phyloP scores from a whole-genome alignment of 2,888 invertebrate species.

The Cosmia trapezina region DNA sequence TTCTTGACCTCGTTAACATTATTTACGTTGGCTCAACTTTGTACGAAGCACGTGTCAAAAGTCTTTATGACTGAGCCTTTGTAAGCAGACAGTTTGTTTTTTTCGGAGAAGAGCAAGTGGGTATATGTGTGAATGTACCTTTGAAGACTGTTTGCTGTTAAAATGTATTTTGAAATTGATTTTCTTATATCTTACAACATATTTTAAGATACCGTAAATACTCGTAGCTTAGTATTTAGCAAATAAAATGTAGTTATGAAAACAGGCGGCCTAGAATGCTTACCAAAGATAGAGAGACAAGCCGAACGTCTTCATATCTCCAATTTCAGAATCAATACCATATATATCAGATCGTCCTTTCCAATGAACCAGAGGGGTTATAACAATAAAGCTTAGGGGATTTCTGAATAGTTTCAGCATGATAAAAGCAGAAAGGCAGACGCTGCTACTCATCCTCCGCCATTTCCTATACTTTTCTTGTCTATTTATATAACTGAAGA shows the following conservation, averaged over 20 bases:
- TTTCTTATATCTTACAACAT: not conserved
- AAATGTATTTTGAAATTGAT: constrained; percentile 40
- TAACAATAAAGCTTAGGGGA: not conserved
- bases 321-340: no score
- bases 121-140: constrained; percentile 29
- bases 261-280: not conserved
- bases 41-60: constrained; percentile 73
- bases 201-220: not conserved
- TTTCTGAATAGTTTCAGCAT: not conserved
- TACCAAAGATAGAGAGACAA: not conserved
- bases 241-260: not conserved
- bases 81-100: constrained; percentile 62
- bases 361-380: not conserved
- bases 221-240: no score
- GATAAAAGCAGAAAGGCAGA: not conserved
- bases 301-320: not conserved
- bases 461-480: not conserved
- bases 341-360: not conserved
- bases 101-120: constrained; percentile 31
- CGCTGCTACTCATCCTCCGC: not conserved
- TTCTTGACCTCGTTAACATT: constrained; percentile 78
- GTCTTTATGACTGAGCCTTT: constrained; percentile 69
- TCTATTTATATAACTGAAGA: not conserved
- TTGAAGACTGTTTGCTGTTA: constrained; percentile 39
- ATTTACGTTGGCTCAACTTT: constrained; percentile 73